A percentile compares a stretch with the other conserved stretches of the same genome.
Evolutionary conservation across 2,113 vertebrate genomes (phyloP).

Genomic region (Alaudala cheleensis): DNA sequence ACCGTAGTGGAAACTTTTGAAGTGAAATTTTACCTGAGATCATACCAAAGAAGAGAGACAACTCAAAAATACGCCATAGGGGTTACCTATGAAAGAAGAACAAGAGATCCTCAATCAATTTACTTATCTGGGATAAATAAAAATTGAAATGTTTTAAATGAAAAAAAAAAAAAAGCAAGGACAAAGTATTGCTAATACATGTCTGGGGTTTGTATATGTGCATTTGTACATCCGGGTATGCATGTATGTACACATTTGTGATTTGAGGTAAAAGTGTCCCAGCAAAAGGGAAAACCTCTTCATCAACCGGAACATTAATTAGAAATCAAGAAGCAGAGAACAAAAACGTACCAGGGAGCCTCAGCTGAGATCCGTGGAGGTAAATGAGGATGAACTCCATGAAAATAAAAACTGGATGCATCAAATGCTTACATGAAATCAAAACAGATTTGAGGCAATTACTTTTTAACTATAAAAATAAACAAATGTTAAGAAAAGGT

Average conservation of each 20-base stretch:
- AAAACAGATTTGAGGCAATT: not conserved
- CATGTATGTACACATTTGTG: not conserved
- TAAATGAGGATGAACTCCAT: not conserved
- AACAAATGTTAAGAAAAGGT: accelerated
- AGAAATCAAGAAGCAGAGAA: not conserved
- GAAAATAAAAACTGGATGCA: not conserved
- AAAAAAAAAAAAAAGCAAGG: not conserved
- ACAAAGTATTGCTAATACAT: not conserved
- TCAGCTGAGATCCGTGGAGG: not conserved
- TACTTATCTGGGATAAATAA: not conserved
- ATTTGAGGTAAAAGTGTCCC: not conserved
- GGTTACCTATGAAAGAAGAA: not conserved
- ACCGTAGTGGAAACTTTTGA: not conserved
- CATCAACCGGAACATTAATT: not conserved
- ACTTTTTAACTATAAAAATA: not conserved
- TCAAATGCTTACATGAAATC: not conserved
- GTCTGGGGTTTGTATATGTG: not conserved
- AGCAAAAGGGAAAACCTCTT: not conserved
- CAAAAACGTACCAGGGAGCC: not conserved
- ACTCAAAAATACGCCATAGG: not conserved
- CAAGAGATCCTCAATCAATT: not conserved
- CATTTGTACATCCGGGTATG: accelerated
- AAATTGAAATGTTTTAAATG: not conserved
- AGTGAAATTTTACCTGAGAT: not conserved
- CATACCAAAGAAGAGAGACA: not conserved